Conservation (phyloP, 2,113 vertebrate genomes). For the Grantiella picta region DNA sequence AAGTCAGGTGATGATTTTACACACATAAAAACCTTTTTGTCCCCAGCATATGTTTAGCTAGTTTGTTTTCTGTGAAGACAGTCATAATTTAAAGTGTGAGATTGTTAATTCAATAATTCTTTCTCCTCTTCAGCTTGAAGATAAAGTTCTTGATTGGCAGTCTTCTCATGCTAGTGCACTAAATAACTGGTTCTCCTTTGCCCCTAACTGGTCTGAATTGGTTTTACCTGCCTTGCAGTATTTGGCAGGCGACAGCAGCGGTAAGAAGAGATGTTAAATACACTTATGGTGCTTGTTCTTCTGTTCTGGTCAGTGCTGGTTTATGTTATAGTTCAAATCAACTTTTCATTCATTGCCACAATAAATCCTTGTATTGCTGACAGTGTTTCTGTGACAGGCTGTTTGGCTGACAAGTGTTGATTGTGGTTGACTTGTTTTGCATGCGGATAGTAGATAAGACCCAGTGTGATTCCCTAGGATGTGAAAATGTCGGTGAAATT, state of each 20-base stretch:
- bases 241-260: conserved; percentile 89
- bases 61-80: neutral
- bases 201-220: conserved; percentile 92
- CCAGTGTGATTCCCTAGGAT: neutral
- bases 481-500: neutral
- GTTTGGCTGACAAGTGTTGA: neutral
- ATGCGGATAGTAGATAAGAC: neutral
- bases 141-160: conserved; percentile 93
- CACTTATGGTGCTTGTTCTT: neutral
- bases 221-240: conserved; percentile 90
- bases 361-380: neutral
- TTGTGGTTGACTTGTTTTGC: neutral
- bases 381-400: accelerated
- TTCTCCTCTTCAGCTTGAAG: conserved; percentile 82
- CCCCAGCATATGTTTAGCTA: neutral
- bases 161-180: conserved; percentile 88
- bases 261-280: conserved; percentile 59
- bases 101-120: neutral
- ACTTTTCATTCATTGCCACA: neutral
- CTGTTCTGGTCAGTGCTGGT: neutral
- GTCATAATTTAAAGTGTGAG: neutral
- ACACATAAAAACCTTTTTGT: neutral
- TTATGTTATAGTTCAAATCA: neutral
- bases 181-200: conserved; percentile 90
- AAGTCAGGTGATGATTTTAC: neutral